These are phyloP conservation scores for Pachypeltis micranthus DNA, from an alignment of 1,140 invertebrate species.

Conservation along the genomic window DNA sequence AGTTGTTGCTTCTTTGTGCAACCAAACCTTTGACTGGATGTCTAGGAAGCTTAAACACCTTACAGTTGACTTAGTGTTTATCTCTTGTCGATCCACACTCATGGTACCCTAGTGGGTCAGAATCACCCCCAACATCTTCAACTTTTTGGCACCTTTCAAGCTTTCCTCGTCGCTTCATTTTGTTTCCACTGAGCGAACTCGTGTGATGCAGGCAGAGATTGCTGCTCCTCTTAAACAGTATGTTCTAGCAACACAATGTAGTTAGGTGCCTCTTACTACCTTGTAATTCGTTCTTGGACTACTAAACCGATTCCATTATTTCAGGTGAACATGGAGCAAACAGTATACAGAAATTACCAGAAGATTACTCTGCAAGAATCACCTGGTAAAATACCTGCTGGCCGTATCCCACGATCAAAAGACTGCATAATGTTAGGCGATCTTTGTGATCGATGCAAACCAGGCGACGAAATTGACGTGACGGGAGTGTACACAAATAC, in stretches of 20 bases:
- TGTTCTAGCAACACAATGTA: neutral
- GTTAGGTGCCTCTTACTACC: neutral
- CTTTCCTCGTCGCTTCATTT: no score
- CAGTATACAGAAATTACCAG: slow-evolving; percentile 96
- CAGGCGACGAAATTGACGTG: slow-evolving; percentile 94
- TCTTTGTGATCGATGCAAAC: slow-evolving; percentile 92
- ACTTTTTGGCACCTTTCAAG: no score
- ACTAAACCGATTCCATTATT: no score
- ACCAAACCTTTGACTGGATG: no score
- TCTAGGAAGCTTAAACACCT: no score
- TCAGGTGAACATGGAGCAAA: slow-evolving; percentile 88
- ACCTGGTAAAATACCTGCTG: slow-evolving; percentile 82
- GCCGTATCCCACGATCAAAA: slow-evolving; percentile 94
- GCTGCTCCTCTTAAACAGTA: neutral
- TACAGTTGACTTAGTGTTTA: no score
- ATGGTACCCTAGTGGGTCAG: no score
- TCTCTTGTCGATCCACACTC: no score
- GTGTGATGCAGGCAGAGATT: no score
- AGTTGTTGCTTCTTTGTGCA: no score
- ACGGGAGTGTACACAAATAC: slow-evolving; percentile 89
- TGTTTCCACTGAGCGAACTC: no score
- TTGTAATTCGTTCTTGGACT: slow-evolving; percentile 22
- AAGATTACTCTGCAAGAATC: slow-evolving; percentile 97
- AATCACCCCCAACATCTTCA: no score
- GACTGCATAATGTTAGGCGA: slow-evolving; percentile 92